Base-by-base conservation (phyloP, 2,113 vertebrate species). In the Eclectus roratus region DNA sequence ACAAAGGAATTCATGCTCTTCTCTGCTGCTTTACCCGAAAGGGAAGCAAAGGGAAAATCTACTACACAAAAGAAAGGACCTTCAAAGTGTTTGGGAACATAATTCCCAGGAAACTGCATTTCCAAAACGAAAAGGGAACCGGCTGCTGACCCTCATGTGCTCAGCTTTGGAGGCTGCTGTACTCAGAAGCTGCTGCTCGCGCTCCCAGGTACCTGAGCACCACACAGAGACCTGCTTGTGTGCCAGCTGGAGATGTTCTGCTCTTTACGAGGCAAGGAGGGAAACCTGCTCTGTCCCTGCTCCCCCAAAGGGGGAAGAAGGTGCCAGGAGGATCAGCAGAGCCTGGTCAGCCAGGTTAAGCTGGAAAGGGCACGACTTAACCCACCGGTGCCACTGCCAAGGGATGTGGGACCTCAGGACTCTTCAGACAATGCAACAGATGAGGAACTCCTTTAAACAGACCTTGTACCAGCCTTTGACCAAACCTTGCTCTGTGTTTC, bases 61-160 rank as follows among this genome's bases (percentile, higher is more conserved):
- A 50, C 56, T 35, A 4, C 20, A 10, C 24, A 5, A 9, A 13
- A 35, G n/a, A 33, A 46, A 41, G n/a, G 47, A 21, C 18, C 43
- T 33, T 23, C 9, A 29, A 56, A n/a, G 24, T 0, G 5, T 43
- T 43, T 23, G 23, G 31, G n/a, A 55, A 53, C 1, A 23, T 29
- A 28, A 21, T 13, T 63, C 35, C 56, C 55, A 60, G 39, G 41
- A 69, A 72, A 56, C 3, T 8, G 21, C 29, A 2, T 31, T 41
- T 58, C 61, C 44, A 29, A 29, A 56, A 28, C 11, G 1, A 17
- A 33, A 46, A 56, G 25, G 39, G 39, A 55, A 12, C 21, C 9
- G 9, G 1, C 8, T 15, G 31, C 3, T 52, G 43, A 43, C 39
- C 37, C 55, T 25, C 31, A 0, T 0, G 16, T 6, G 19, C 53